These are phyloP conservation scores for Alaudala cheleensis DNA, from an alignment of 2,113 vertebrate species.

Conservation along the genomic window DNA sequence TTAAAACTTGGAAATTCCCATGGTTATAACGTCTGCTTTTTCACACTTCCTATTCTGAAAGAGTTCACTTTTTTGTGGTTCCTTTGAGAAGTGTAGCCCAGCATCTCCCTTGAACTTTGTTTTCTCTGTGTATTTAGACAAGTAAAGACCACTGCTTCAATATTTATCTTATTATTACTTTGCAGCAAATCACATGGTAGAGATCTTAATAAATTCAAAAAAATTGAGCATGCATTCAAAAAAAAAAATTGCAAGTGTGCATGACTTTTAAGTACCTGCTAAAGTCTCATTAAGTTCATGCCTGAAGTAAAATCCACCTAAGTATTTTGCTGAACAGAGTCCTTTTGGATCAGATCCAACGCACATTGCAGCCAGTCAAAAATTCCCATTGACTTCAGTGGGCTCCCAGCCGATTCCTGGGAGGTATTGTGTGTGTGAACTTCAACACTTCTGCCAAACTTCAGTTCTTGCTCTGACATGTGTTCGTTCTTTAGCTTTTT, in stretches of 20 bases:
- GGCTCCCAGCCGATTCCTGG: slow-evolving; percentile 16
- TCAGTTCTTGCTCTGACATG: slow-evolving; percentile 47
- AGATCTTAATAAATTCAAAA: not conserved
- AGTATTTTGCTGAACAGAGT: not conserved
- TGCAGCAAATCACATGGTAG: not conserved
- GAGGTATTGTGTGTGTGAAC: slow-evolving; percentile 38
- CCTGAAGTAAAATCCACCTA: slow-evolving; percentile 29
- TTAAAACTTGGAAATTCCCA: slow-evolving; percentile 51
- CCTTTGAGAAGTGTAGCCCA: slow-evolving; percentile 2
- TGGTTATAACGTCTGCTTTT: not conserved
- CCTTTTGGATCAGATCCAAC: not conserved
- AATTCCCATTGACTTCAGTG: slow-evolving; percentile 27
- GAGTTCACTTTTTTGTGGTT: slow-evolving; percentile 45
- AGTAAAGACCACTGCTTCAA: not conserved
- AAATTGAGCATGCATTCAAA: not conserved
- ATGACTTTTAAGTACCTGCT: not conserved
- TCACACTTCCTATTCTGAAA: slow-evolving; percentile 43
- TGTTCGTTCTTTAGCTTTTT: not conserved
- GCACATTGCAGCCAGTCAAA: slow-evolving; percentile 8
- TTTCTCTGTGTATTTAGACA: not conserved
- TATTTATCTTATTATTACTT: not conserved
- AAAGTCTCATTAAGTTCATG: not conserved
- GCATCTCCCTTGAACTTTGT: not conserved
- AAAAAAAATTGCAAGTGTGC: not conserved
- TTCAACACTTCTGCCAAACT: slow-evolving; percentile 31